Conservation (phyloP, 1,140 invertebrate genomes). For the Zaprionus africanus region DNA sequence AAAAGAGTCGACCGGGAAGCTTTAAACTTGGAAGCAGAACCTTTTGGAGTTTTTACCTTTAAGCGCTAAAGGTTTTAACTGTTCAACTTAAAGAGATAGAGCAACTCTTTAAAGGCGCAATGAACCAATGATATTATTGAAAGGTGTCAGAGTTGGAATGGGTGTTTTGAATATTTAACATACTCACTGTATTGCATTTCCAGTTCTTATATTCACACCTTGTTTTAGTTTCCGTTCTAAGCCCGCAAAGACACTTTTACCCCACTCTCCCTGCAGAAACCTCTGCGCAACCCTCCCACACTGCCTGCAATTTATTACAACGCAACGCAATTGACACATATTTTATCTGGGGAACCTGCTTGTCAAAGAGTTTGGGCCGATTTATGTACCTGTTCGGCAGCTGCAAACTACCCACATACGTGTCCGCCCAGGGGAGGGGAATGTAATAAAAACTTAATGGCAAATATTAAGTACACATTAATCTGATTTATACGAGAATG, state of each 20-base stretch:
- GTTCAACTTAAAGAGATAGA: background rate
- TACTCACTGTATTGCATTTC: background rate
- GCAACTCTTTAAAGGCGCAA: background rate
- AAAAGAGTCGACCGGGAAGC: conserved; percentile 20
- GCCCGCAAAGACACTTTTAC: background rate
- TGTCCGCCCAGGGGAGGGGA: conserved; percentile 3
- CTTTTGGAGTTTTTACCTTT: background rate
- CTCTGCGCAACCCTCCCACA: background rate
- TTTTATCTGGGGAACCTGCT: conserved; percentile 22
- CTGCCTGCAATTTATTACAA: conserved; percentile 26
- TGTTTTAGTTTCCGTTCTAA: background rate
- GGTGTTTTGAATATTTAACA: background rate
- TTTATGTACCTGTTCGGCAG: conserved; percentile 57
- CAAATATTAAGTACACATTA: conserved; percentile 75
- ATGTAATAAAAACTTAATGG: conserved; percentile 75
- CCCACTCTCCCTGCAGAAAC: background rate
- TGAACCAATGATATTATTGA: background rate
- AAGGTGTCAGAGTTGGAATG: background rate
- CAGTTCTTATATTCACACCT: background rate
- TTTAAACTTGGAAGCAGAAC: background rate
- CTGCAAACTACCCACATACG: background rate
- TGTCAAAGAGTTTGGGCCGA: conserved; percentile 37
- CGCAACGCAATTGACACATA: conserved; percentile 41
- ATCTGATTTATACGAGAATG: conserved; percentile 65
- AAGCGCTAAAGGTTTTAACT: background rate